Conservation (phyloP, 2,113 vertebrate genomes). For the Myiozetetes cayanensis region DNA sequence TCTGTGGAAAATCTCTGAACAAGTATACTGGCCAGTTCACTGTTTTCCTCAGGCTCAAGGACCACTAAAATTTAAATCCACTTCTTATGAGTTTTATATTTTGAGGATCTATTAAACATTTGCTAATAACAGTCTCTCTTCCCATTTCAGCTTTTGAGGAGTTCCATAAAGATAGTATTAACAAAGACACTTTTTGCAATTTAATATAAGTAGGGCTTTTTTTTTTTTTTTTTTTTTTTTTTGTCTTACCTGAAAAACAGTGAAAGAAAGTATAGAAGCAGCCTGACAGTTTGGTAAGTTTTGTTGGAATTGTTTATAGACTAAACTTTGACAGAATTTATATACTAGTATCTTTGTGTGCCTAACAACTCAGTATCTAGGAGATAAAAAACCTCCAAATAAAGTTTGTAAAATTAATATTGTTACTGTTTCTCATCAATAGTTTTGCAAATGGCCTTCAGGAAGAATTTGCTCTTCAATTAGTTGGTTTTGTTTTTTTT, state of each 20-base stretch:
- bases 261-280: not conserved
- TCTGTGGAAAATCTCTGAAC: not conserved
- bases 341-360: not conserved
- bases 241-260: not conserved
- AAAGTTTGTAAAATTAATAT: not conserved
- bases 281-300: not conserved
- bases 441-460: not conserved
- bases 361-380: not conserved
- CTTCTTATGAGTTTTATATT: not conserved
- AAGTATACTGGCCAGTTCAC: not conserved
- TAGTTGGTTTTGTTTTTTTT: not conserved
- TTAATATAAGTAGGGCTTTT: not conserved
- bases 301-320: not conserved
- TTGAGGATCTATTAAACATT: not conserved
- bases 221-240: not conserved
- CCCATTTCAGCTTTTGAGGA: not conserved
- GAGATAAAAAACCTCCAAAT: not conserved
- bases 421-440: not conserved
- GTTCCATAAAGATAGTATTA: not conserved
- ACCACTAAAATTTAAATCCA: not conserved
- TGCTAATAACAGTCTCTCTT: not conserved
- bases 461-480: not conserved
- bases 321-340: not conserved
- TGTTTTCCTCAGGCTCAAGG: not conserved
- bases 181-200: not conserved